Evolutionary conservation across 2,797 vertebrate genomes (phyloP), one percentile per base, ranked within the genome.

Genomic region (Sandelia bainsii): DNA sequence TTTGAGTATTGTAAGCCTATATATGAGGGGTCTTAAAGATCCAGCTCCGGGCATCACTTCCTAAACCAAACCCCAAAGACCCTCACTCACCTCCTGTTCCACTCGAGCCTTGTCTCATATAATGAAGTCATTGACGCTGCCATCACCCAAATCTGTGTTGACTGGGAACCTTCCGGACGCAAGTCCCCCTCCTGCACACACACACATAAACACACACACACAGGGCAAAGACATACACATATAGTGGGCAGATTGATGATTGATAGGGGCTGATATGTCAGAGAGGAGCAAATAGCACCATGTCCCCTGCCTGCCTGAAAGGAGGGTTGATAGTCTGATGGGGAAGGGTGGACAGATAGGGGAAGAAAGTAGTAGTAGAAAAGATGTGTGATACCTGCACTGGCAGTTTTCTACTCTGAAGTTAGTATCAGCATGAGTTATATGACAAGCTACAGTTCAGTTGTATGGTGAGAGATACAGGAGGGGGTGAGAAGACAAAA

Each of bases 191-290:
- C 68, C 56, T 45, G 75, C 72, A 69, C 50, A 72, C 25, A 50
- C 59, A 77, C 68, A 85, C 65, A 86, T 80, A 84, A 64, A 83
- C 79, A 87, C 58, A 77, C 68, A 85, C 64, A 83, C 79, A 87
- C 58, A 83, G 71, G 81, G 86, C 81, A 81, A 83, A 89, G 75
- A 88, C 79, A 83, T 73, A 88, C 80, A 84, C 72, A 88, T 92
- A 91, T 88, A 87, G 84, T 88, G 85, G 87, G 85, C 67, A 89
- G 77, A 84, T 81, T 87, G 80, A 91, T 94, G 93, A 95, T 94
- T 95, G 94, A 94, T 94, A 88, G 90, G 79, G 81, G 77, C 78
- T 89, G 80, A 92, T 92, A 94, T 93, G 73, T 95, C 92, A 92
- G 83, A 62, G 69, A 65, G 83, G 77, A 77, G 87, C 85, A 90